Percentiles rank a stretch among this genome's conserved stretches.
These are phyloP conservation scores for Tinea pellionella DNA, from an alignment of 2,888 invertebrate species.

Conservation along the genomic window DNA sequence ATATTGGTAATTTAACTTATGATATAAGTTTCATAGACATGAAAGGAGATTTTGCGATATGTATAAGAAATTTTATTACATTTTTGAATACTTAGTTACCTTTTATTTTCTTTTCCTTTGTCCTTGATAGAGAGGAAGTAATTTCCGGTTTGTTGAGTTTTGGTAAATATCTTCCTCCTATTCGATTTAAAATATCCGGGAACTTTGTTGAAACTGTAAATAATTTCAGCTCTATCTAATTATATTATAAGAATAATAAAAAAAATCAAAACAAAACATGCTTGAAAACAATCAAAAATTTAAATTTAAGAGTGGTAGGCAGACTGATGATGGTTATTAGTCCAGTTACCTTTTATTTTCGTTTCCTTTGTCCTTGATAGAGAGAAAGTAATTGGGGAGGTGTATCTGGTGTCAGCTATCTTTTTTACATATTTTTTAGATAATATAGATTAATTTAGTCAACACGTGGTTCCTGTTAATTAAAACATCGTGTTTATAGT, in stretches of 20 bases:
- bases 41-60: neutral
- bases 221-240: neutral
- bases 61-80: neutral
- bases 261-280: neutral
- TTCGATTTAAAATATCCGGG: conserved; percentile 1
- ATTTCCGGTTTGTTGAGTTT: conserved; percentile 13
- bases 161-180: conserved; percentile 11
- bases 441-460: too few species aligned
- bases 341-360: conserved; percentile 5
- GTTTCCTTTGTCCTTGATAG: neutral
- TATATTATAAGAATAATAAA: neutral
- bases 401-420: too few species aligned
- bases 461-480: too few species aligned
- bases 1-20: neutral
- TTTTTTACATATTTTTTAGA: too few species aligned
- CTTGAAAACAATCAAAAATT: neutral
- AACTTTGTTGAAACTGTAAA: neutral
- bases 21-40: neutral
- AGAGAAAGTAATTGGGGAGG: conserved; percentile 12
- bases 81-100: neutral
- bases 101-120: conserved; percentile 5
- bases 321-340: too few species aligned
- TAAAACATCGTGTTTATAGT: too few species aligned
- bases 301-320: too few species aligned
- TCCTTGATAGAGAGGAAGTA: conserved; percentile 9